Evolutionary conservation across 2,888 invertebrate genomes (phyloP), one percentile per base, ranked within the genome.

Genomic region (Malacosoma neustria): DNA sequence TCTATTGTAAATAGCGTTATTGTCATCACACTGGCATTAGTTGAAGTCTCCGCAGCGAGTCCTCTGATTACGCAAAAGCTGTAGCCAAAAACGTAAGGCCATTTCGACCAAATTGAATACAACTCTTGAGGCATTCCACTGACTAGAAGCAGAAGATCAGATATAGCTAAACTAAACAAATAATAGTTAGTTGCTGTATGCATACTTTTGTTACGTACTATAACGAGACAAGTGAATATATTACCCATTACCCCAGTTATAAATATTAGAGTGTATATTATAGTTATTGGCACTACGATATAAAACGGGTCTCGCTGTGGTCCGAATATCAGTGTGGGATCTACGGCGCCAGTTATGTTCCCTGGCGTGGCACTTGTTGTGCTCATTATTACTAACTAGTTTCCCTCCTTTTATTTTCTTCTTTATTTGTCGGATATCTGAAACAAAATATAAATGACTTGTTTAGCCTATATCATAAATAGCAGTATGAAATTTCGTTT

Each of bases 1-100:
- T 96, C 96, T 30, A 93, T 89, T 0, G 95, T 96, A 70, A 96
- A 96, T 11, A 94, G 90, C 0, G 94, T 93, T 45, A 96, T 95
- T 1, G 92, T 93, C 33, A 92, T 66, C 1, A 93, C 91, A 3
- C 92, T 92, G 0, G 94, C 93, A 61, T 93, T 93, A 0, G 92
- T 91, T 0, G 92, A 91, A 0, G 93, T 93, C 68, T 96, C 96
- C 0, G 95, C 92, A 1, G 93, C 89, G 33, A 95, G 74, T 0
- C 93, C 94, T 29, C 94, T 88, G 3, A 93, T 76, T 13, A 94
- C 87, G 70, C 96, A 96, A 61, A 95, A 93, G 2, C 88, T 87
- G 46, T 92, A 90, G 0, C 95, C 95, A 61, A 96, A 93, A 2
- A 91, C 87, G 57, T 93, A 93, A 0, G 92, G 92, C 85, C 92